Base-by-base conservation (phyloP, 1,140 invertebrate species). In the Cryptotermes secundus region DNA sequence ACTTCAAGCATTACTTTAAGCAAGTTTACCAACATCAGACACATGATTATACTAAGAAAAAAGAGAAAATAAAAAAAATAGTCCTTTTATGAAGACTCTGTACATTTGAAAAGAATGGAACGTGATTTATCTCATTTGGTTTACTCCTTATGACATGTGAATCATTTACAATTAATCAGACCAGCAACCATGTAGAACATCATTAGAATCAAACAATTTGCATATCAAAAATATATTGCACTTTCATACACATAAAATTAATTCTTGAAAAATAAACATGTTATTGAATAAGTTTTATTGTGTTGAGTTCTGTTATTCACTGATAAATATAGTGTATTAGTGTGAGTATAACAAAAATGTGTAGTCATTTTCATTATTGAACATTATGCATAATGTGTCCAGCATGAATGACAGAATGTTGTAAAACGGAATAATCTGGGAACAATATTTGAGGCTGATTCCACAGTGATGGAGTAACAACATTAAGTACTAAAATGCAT, bases 201-300 rank as follows among this genome's bases (percentile, higher is more conserved):
- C n/a, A 65, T 2, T n/a, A 65, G 59, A 3, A 9, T 2, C 12
- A 65, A n/a, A 65, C 26, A 65, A 65, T n/a, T 65, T 65, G 22
- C 59, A 65, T 65, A 65, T 65, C 59, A 65, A 7, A n/a, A n/a
- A n/a, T 65, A n/a, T 65, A 65, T n/a, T 65, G 59, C n/a, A n/a
- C 59, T 65, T 65, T 65, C 53, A 65, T 65, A n/a, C 26, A 65
- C n/a, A n/a, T n/a, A n/a, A n/a, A n/a, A n/a, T n/a, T n/a, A n/a
- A n/a, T n/a, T n/a, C n/a, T n/a, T n/a, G n/a, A n/a, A n/a, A n/a
- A n/a, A n/a, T 19, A 49, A 49, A 49, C 45, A 12, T 19, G 2
- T 12, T 38, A 12, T 38, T 49, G 45, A 49, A 49, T 49, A 49
- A 49, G 7, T 19, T 49, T 2, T 19, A 49, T 49, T 49, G 16